Percentiles rank a stretch among this genome's conserved stretches.
phyloP scores from a whole-genome alignment of 1,140 invertebrate species.

The Bombus difficillimus region DNA sequence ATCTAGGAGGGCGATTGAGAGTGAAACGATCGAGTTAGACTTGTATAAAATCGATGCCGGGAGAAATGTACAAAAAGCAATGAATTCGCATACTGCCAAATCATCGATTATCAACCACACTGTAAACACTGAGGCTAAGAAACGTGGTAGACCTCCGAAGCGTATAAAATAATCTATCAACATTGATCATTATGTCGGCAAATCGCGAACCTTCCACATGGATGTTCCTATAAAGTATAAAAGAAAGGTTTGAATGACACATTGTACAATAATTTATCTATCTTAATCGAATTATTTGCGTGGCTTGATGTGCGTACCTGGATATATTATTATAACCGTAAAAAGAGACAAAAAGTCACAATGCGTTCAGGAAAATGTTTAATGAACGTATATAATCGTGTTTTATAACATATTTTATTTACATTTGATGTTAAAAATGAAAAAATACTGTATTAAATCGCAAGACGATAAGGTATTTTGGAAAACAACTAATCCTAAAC shows the following conservation, averaged over 20 bases:
- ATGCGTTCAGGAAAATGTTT: not conserved
- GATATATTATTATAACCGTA: constrained; percentile 41
- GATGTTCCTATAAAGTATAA: constrained; percentile 68
- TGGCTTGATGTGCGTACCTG: constrained; percentile 64
- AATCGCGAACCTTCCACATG: constrained; percentile 58
- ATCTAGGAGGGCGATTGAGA: constrained; percentile 47
- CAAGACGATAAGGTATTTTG: not conserved
- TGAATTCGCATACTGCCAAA: constrained; percentile 46
- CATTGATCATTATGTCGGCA: constrained; percentile 24
- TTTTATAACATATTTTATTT: constrained; percentile 35
- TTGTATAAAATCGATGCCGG: constrained; percentile 36
- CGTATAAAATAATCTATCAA: constrained; percentile 51
- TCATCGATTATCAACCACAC: constrained; percentile 32
- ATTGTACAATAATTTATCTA: constrained; percentile 59
- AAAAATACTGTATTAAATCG: not conserved
- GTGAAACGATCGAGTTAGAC: constrained; percentile 37
- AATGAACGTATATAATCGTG: not conserved
- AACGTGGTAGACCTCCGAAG: constrained; percentile 65
- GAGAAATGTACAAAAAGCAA: constrained; percentile 36
- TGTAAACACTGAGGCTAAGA: constrained; percentile 49
- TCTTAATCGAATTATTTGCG: constrained; percentile 63
- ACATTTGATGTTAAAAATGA: not conserved
- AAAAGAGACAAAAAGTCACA: not conserved
- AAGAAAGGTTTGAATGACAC: constrained; percentile 54
- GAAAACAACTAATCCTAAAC: not conserved